Conservation (phyloP, 2,797 vertebrate species). For the Kryptolebias ocellatus region DNA sequence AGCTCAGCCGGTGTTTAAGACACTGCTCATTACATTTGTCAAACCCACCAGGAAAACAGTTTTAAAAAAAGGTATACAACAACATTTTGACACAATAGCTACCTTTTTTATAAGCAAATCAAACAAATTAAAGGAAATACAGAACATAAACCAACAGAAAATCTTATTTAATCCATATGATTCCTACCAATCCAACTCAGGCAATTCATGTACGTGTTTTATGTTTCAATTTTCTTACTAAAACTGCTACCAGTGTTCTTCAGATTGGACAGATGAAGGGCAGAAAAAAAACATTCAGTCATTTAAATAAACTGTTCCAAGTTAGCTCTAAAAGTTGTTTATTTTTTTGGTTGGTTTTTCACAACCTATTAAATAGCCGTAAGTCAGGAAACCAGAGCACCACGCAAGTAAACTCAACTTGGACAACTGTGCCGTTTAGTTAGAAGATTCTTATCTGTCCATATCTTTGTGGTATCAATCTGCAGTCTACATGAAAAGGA, state of each 20-base stretch:
- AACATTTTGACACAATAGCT: neutral
- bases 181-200: too few species aligned
- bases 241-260: neutral
- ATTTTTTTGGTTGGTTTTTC: neutral
- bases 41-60: neutral
- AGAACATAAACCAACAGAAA: too few species aligned
- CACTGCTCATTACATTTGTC: constrained; percentile 5
- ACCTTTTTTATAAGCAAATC: neutral
- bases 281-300: neutral
- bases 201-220: too few species aligned
- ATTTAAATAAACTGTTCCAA: neutral
- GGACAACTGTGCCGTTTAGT: neutral
- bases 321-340: neutral
- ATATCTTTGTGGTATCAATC: too few species aligned
- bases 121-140: neutral
- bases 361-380: neutral
- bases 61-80: neutral
- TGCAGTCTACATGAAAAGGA: too few species aligned
- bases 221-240: too few species aligned
- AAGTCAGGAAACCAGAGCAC: neutral
- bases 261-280: neutral
- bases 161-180: too few species aligned
- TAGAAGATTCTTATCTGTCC: too few species aligned
- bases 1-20: constrained; percentile 10
- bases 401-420: neutral